phyloP scores from a whole-genome alignment of 2,113 vertebrate genomes.

The Heloderma charlesbogerti region DNA sequence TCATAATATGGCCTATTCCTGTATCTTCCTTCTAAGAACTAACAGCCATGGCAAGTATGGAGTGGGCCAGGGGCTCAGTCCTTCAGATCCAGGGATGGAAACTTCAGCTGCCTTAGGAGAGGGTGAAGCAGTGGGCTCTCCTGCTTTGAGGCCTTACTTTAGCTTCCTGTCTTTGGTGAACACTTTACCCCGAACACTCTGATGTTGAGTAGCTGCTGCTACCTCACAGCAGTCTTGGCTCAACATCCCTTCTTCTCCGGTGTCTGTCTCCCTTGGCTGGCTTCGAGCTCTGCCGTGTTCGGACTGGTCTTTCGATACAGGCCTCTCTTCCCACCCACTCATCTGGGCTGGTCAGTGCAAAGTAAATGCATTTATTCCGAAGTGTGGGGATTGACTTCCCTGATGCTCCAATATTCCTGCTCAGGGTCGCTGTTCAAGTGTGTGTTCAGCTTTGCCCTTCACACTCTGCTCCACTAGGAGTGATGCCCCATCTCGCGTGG shows the following conservation, averaged over 20 bases:
- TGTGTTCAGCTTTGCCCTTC: neutral
- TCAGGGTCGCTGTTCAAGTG: no score
- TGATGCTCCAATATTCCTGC: accelerated
- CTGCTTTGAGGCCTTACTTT: neutral
- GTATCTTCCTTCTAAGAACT: no score
- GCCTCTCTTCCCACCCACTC: neutral
- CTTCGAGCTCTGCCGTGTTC: neutral
- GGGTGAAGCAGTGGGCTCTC: no score
- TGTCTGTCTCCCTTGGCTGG: neutral
- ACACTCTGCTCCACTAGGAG: accelerated
- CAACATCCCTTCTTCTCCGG: neutral
- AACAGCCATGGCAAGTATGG: no score
- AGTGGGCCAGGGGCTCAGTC: no score
- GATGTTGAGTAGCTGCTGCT: no score
- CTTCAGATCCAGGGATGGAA: no score
- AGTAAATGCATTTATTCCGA: no score
- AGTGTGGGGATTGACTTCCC: neutral
- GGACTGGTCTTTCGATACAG: neutral
- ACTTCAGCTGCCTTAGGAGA: no score
- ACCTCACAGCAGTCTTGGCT: neutral
- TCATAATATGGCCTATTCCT: no score
- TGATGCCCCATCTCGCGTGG: accelerated
- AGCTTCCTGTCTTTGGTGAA: neutral
- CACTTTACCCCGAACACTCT: neutral
- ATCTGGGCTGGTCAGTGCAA: neutral